Conservation (phyloP, 2,797 vertebrate genomes). For the Margarornis squamiger region DNA sequence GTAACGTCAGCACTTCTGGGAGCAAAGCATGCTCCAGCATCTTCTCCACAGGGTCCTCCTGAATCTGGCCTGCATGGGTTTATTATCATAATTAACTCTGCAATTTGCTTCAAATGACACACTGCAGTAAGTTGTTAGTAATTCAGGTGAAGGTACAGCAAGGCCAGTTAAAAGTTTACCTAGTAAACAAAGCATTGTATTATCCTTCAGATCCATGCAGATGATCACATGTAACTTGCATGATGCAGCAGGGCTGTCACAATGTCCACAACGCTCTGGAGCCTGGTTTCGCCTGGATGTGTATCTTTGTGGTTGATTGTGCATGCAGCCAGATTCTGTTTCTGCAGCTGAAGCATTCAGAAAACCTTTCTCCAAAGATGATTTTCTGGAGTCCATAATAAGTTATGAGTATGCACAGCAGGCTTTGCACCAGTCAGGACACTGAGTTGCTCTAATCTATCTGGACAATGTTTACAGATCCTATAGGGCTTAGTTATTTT, state of each 20-base stretch:
- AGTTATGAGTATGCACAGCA: background rate
- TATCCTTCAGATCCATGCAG: background rate
- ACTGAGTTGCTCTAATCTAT: background rate
- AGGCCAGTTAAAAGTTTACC: background rate
- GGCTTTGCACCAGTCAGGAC: background rate
- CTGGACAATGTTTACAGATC: background rate
- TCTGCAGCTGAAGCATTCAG: background rate
- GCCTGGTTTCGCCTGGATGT: background rate
- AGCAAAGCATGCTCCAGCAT: background rate
- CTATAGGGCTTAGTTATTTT: background rate
- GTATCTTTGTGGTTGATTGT: background rate
- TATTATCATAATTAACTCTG: slow-evolving; percentile 7
- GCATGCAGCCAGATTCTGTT: background rate
- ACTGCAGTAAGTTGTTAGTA: background rate
- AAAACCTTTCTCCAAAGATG: background rate
- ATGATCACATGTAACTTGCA: background rate
- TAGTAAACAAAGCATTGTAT: background rate
- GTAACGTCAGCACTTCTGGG: background rate
- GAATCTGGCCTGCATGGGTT: background rate
- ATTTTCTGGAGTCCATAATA: background rate
- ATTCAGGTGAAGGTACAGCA: background rate
- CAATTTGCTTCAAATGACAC: background rate
- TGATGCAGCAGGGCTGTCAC: background rate
- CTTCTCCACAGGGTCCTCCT: background rate
- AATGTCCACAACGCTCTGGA: background rate